phyloP scores from a whole-genome alignment of 2,113 vertebrate genomes.

The Poecilia latipinna region DNA sequence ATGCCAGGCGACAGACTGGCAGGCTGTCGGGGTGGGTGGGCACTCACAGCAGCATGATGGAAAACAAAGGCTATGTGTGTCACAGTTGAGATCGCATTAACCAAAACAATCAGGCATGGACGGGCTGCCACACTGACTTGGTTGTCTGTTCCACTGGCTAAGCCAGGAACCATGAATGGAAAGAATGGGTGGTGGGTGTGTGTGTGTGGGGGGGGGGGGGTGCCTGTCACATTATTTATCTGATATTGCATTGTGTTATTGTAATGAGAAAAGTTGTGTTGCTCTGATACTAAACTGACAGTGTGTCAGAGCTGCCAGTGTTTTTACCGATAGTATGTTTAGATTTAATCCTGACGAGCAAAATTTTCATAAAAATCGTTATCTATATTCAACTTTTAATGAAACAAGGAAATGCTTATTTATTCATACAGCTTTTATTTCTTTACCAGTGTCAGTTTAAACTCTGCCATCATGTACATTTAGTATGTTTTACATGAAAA shows the following conservation, averaged over 20 bases:
- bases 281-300: conserved; percentile 36
- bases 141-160: conserved; percentile 56
- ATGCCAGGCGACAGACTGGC: conserved; percentile 74
- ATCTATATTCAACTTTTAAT: neutral
- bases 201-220: neutral
- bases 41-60: conserved; percentile 63
- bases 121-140: conserved; percentile 48
- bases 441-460: neutral
- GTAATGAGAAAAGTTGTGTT: conserved; percentile 26
- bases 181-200: conserved; percentile 3
- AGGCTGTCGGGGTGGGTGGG: conserved; percentile 71
- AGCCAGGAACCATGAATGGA: conserved; percentile 35
- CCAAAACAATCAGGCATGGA: conserved; percentile 66
- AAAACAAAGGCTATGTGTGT: conserved; percentile 73
- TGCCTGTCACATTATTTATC: conserved; percentile 35
- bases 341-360: neutral
- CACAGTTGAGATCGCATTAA: conserved; percentile 65
- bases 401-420: neutral
- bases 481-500: too few species aligned
- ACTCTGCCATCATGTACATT: neutral
- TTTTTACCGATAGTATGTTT: conserved; percentile 11
- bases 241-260: conserved; percentile 31
- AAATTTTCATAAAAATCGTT: neutral
- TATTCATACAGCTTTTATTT: neutral
- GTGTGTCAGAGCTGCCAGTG: conserved; percentile 31